Base-by-base conservation (phyloP, 2,888 invertebrate species). In the Idaea straminata region DNA sequence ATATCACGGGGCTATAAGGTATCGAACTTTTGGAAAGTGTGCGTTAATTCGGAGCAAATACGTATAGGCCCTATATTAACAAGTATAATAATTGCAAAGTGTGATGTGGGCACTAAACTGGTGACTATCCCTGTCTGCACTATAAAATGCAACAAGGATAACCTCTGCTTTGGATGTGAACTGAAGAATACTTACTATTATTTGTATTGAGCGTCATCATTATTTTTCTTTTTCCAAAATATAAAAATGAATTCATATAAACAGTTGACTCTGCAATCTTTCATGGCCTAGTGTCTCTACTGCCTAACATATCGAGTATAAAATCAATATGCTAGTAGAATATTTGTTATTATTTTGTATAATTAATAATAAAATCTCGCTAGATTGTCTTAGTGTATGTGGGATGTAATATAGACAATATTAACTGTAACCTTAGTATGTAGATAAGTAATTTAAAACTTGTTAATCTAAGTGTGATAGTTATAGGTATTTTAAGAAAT, bases 351-450 rank as follows among this genome's bases (percentile, higher is more conserved):
- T 85, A 36, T 85, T 83, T 80, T 80, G 77, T 82, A 82, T 78
- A 77, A 75, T 57, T 66, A 61, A 74, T 86, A 82, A 77, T 81
- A 84, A 83, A 83, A 83, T 85, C 80, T 86, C 81, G 86, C 89
- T 89, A 87, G 86, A 72, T 74, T 47, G 66, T 72, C 68, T 72
- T 71, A 72, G 73, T 75, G 69, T 77, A 81, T 81, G 79, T 84
- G 83, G 84, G 83, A 86, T 84, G 85, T 89, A 86, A 86, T 83
- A 85, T 89, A 90, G 89, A 91, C 90, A 90, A 90, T 90, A 90
- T 88, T 89, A 88, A 79, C 79, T 68, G 77, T 86, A 83, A 83
- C 35, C 38, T 66, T 72, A 70, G 70, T 62, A 68, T 67, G 59
- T 81, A 70, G 74, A 81, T 82, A 71, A 65, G 70, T 74, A 71